Evolutionary conservation across 2,797 vertebrate genomes (phyloP).

Genomic region (Myotis findleyi): DNA sequence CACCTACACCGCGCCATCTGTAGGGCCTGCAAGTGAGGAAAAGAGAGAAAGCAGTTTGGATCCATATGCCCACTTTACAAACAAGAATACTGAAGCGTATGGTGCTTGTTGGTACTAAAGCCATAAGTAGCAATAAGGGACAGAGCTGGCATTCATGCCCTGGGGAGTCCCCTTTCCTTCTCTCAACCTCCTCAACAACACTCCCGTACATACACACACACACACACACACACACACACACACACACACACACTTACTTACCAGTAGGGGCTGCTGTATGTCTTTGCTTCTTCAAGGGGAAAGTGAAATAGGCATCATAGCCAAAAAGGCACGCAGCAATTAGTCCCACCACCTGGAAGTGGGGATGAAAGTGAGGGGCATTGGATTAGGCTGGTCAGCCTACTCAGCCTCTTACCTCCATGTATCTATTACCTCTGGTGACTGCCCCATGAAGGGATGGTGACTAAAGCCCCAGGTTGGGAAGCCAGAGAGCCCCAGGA

Average conservation of each 20-base stretch:
- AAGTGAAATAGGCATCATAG: conserved; percentile 84
- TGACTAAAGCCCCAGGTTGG: not conserved
- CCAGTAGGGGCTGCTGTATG: conserved; percentile 82
- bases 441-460: not conserved
- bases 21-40: conserved; percentile 70
- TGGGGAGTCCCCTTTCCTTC: conserved; percentile 7
- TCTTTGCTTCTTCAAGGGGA: conserved; percentile 76
- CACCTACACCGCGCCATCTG: conserved; percentile 75
- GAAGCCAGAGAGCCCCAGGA: not conserved
- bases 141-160: conserved; percentile 8
- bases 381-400: not conserved
- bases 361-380: not conserved
- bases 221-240: not conserved
- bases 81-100: conserved; percentile 35
- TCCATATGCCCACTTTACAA: not conserved
- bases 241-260: conserved; percentile 59
- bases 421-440: not conserved
- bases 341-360: conserved; percentile 81
- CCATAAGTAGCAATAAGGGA: not conserved
- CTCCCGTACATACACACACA: not conserved
- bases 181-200: not conserved
- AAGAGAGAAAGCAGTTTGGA: conserved; percentile 68
- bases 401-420: not conserved
- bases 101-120: conserved; percentile 28
- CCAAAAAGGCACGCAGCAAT: conserved; percentile 80